Evolutionary conservation across 2,888 invertebrate genomes (phyloP).

Genomic region (Scaptodrosophila latifasciaeformis): DNA sequence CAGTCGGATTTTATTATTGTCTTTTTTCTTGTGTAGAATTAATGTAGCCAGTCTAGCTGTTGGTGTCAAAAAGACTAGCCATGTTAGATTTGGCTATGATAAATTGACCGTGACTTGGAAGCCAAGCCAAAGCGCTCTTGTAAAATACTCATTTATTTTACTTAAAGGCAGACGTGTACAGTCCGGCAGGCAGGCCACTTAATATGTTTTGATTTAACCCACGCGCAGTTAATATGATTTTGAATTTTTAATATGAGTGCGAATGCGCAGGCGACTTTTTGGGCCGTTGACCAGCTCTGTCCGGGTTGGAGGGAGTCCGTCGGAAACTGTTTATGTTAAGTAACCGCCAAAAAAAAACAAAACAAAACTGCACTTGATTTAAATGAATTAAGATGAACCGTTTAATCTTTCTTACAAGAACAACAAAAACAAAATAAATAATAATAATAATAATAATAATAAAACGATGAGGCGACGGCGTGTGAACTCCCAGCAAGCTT

Average conservation of each 20-base stretch:
- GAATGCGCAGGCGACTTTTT: not conserved
- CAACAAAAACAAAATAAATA: too few species aligned
- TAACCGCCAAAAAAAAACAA: conserved; percentile 1
- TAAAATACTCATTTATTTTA: conserved; percentile 48
- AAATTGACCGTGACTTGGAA: conserved; percentile 57
- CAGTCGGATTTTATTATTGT: too few species aligned
- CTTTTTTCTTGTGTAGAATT: too few species aligned
- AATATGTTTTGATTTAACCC: conserved; percentile 61
- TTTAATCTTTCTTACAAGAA: too few species aligned
- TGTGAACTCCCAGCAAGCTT: conserved; percentile 1
- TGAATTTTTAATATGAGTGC: too few species aligned
- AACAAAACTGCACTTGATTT: conserved; percentile 45
- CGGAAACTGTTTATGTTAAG: not conserved
- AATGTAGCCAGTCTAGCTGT: not conserved
- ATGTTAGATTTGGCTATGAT: conserved; percentile 33
- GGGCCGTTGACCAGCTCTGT: not conserved
- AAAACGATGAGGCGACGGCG: conserved; percentile 4
- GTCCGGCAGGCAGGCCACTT: conserved; percentile 46
- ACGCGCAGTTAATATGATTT: conserved; percentile 35
- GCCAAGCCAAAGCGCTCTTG: conserved; percentile 9
- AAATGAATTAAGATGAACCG: conserved; percentile 33
- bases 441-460: too few species aligned
- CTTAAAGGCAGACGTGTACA: conserved; percentile 31
- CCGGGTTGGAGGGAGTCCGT: not conserved
- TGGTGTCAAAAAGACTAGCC: not conserved